These are phyloP conservation scores for Acleris holmiana DNA, from an alignment of 2,888 invertebrate species.

Conservation along the genomic window DNA sequence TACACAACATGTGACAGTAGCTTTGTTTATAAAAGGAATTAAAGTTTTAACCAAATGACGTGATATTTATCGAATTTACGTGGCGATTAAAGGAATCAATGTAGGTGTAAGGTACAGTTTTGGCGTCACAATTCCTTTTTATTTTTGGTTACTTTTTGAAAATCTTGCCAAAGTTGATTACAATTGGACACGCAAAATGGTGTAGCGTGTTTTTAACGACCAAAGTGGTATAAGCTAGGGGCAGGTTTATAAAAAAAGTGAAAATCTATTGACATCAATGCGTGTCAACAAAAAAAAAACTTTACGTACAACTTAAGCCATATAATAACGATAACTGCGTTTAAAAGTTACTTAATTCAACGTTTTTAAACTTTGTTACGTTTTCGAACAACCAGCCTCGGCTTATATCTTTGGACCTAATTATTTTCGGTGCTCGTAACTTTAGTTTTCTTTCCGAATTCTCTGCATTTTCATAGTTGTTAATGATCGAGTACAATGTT, in stretches of 20 bases:
- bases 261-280: not conserved
- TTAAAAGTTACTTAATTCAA: not conserved
- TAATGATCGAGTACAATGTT: constrained; percentile 40
- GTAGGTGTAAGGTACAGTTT: constrained; percentile 47
- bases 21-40: constrained; percentile 1
- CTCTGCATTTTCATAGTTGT: constrained; percentile 46
- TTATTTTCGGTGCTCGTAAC: constrained; percentile 61
- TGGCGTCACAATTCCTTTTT: constrained; percentile 51
- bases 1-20: not conserved
- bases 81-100: constrained; percentile 62
- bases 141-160: constrained; percentile 41
- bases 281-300: too few species aligned
- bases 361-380: not conserved
- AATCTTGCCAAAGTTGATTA: constrained; percentile 69
- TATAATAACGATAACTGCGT: not conserved
- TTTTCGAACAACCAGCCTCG: not conserved
- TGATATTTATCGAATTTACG: constrained; percentile 81
- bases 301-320: too few species aligned
- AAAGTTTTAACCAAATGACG: constrained; percentile 48
- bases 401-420: constrained; percentile 31
- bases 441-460: constrained; percentile 47
- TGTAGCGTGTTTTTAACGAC: constrained; percentile 13
- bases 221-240: constrained; percentile 1
- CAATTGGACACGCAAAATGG: constrained; percentile 10
- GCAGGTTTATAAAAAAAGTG: not conserved